These are phyloP conservation scores for Grapholita molesta DNA, from an alignment of 1,140 invertebrate genomes.

Conservation along the genomic window DNA sequence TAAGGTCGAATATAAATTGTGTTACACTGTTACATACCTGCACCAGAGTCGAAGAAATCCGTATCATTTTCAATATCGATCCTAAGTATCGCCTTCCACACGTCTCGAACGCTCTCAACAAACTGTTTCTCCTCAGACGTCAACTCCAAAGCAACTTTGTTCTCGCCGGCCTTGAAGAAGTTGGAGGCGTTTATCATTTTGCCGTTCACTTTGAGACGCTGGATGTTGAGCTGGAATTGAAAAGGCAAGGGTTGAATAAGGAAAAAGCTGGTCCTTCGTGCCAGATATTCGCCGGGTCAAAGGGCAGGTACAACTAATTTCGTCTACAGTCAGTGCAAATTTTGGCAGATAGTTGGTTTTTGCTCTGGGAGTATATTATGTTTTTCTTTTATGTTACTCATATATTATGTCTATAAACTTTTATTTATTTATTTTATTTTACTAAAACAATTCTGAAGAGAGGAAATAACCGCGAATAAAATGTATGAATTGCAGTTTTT, in stretches of 20 bases:
- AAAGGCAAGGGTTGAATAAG: constrained; percentile 12
- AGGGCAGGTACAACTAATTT: too few relatives aligned
- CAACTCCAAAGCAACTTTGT: constrained; percentile 82
- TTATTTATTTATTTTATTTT: too few relatives aligned
- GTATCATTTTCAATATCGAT: constrained; percentile 87
- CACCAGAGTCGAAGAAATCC: constrained; percentile 95
- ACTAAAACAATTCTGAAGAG: too few relatives aligned
- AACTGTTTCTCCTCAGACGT: constrained; percentile 87
- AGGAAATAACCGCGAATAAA: too few relatives aligned
- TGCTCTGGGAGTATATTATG: too few relatives aligned
- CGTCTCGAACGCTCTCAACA: constrained; percentile 79
- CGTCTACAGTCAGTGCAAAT: too few relatives aligned
- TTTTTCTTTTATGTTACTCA: too few relatives aligned
- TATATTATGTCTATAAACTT: too few relatives aligned
- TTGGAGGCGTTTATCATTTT: constrained; percentile 92
- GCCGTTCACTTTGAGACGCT: constrained; percentile 84
- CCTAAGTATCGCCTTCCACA: constrained; percentile 93
- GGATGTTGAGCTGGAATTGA: constrained; percentile 81
- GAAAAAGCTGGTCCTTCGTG: neutral
- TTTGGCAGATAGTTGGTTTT: too few relatives aligned
- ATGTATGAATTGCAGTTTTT: too few relatives aligned
- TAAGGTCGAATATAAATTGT: too few relatives aligned
- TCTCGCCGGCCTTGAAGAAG: constrained; percentile 84
- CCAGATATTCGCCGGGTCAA: neutral
- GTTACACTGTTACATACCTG: constrained; percentile 76